A percentile compares a stretch with the other conserved stretches of the same genome.
Conservation (phyloP, 2,888 invertebrate genomes). For the Steinernema carpocapsae region DNA sequence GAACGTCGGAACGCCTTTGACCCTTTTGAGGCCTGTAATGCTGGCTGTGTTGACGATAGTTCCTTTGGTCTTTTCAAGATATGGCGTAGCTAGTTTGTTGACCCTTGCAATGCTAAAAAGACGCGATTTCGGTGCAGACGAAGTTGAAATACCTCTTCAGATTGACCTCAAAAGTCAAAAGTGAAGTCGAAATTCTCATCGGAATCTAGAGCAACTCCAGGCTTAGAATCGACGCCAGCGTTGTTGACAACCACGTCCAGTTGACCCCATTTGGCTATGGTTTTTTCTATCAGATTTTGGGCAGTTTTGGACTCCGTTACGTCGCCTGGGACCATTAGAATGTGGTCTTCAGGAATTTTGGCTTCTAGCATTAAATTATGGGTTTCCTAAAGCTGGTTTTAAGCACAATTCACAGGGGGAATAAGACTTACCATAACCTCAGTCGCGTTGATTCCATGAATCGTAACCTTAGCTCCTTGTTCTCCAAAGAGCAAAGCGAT, state of each 20-base stretch:
- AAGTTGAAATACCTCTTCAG: no score
- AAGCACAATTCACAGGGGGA: no score
- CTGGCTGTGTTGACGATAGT: neutral
- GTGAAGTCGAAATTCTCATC: slow-evolving; percentile 6
- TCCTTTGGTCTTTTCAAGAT: neutral
- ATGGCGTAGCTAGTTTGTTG: slow-evolving; percentile 20
- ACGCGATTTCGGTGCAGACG: no score
- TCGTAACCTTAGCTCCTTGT: slow-evolving; percentile 39
- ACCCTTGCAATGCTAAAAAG: no score
- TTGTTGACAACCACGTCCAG: slow-evolving; percentile 4
- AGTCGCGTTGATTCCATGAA: slow-evolving; percentile 39
- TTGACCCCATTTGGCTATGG: neutral
- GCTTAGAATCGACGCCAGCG: neutral
- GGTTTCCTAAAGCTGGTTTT: neutral
- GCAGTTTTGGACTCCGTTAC: neutral
- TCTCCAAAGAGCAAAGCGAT: slow-evolving; percentile 40
- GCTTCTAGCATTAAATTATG: neutral
- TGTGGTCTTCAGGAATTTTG: neutral
- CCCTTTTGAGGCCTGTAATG: neutral
- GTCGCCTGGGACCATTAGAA: neutral
- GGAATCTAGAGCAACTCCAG: neutral
- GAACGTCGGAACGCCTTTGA: neutral
- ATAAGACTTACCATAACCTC: slow-evolving; percentile 22
- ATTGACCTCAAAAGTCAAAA: no score
- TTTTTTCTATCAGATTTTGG: neutral